A percentile compares a stretch with the other conserved stretches of the same genome.
Evolutionary conservation across 2,888 invertebrate species (phyloP).

Genomic region (Megamerina dolium): DNA sequence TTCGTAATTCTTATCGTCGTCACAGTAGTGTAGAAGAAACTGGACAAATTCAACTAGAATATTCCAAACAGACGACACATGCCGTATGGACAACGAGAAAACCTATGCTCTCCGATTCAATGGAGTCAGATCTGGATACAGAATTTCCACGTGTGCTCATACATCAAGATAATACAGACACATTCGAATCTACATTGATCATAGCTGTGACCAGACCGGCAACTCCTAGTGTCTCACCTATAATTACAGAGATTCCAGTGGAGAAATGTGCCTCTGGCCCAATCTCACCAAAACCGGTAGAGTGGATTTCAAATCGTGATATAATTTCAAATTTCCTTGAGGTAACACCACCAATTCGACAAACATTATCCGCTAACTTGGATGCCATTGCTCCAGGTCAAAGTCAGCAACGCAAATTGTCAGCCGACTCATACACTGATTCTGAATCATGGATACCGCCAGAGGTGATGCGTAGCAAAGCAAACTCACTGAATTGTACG

Average conservation of each 20-base stretch:
- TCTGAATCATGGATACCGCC: slow-evolving; percentile 36
- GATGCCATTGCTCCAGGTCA: slow-evolving; percentile 21
- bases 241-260: slow-evolving; percentile 21
- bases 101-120: slow-evolving; percentile 30
- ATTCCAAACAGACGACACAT: slow-evolving; percentile 11
- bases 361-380: slow-evolving; percentile 15
- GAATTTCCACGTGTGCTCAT: slow-evolving; percentile 40
- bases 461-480: slow-evolving; percentile 15
- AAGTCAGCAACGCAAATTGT: slow-evolving; percentile 26
- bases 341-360: slow-evolving; percentile 22
- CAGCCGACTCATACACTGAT: slow-evolving; percentile 34
- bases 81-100: slow-evolving; percentile 37
- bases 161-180: slow-evolving; percentile 41
- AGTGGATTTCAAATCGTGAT: slow-evolving; percentile 36
- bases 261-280: slow-evolving; percentile 10
- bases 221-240: slow-evolving; percentile 19
- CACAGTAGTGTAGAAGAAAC: slow-evolving; percentile 19
- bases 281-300: slow-evolving; percentile 13
- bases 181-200: slow-evolving; percentile 41
- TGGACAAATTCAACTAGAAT: slow-evolving; percentile 17
- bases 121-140: slow-evolving; percentile 25
- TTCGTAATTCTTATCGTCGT: slow-evolving; percentile 9
- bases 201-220: slow-evolving; percentile 39
- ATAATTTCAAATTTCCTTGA: slow-evolving; percentile 30
- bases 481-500: slow-evolving; percentile 23